Percentiles rank a stretch among this genome's conserved stretches.
phyloP scores from a whole-genome alignment of 1,140 invertebrate species.

The Calycopis cecrops region DNA sequence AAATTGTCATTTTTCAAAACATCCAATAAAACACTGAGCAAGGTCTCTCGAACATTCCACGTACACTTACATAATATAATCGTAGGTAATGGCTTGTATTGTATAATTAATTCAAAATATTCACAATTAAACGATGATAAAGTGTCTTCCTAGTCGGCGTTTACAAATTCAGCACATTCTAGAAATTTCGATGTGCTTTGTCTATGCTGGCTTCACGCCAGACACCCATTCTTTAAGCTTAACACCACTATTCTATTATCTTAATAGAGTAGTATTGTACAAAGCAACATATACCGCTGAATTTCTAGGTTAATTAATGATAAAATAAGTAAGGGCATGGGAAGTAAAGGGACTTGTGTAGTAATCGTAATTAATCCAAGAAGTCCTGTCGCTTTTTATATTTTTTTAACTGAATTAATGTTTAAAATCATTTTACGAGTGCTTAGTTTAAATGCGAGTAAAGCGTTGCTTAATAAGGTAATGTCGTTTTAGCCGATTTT shows the following conservation, averaged over 20 bases:
- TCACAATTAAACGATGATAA: conserved; percentile 10
- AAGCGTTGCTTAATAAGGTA: too few species aligned
- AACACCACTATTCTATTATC: conserved; percentile 47
- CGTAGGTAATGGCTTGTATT: too few species aligned
- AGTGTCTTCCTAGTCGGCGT: conserved; percentile 3
- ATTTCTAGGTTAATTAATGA: conserved; percentile 36
- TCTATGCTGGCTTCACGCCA: conserved; percentile 31
- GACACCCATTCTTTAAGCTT: conserved; percentile 42
- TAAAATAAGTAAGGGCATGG: background rate
- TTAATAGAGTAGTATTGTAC: conserved; percentile 38
- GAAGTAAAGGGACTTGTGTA: background rate
- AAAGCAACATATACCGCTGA: conserved; percentile 28
- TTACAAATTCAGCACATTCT: conserved; percentile 11
- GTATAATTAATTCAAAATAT: background rate
- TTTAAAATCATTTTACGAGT: too few species aligned
- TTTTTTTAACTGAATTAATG: too few species aligned
- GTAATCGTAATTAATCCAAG: too few species aligned
- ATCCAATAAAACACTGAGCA: too few species aligned
- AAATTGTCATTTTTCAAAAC: too few species aligned
- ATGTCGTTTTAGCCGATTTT: too few species aligned
- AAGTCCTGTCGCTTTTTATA: too few species aligned
- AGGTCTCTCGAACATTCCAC: too few species aligned
- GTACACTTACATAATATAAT: too few species aligned
- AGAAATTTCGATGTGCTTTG: conserved; percentile 22
- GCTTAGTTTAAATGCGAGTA: too few species aligned